These are phyloP conservation scores for Diorhabda carinulata DNA, from an alignment of 1,140 invertebrate genomes.

Conservation along the genomic window DNA sequence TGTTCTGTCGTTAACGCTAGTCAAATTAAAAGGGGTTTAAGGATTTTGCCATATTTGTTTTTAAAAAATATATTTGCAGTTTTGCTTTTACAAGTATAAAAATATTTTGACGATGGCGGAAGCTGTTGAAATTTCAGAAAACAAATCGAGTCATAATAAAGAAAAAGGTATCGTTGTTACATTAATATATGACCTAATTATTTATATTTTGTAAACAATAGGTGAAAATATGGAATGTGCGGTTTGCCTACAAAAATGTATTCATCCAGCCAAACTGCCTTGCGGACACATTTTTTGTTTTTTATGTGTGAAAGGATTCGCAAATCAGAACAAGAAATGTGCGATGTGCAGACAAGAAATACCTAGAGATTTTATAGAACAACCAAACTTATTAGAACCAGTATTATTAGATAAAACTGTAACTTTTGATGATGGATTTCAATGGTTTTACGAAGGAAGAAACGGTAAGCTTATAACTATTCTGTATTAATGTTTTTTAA, in stretches of 20 bases:
- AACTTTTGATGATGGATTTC: constrained; percentile 67
- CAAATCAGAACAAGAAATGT: constrained; percentile 78
- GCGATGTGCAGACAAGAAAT: constrained; percentile 83
- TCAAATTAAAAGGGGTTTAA: no score
- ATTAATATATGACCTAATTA: no score
- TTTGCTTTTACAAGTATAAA: no score
- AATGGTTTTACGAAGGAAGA: constrained; percentile 94
- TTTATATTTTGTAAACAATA: not conserved
- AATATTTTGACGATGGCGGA: no score
- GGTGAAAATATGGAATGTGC: constrained; percentile 69
- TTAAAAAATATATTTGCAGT: no score
- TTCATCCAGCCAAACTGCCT: constrained; percentile 84
- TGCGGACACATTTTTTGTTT: constrained; percentile 97
- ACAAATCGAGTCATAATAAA: no score
- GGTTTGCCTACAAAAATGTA: constrained; percentile 83
- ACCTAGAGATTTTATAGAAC: constrained; percentile 76
- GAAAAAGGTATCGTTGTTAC: no score
- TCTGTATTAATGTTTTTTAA: no score
- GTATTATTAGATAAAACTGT: constrained; percentile 51
- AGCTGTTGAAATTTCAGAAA: no score
- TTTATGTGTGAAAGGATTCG: constrained; percentile 91
- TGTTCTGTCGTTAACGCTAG: no score
- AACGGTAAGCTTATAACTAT: constrained; percentile 63
- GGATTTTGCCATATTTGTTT: no score
- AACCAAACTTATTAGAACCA: constrained; percentile 70